Percentiles rank a stretch among this genome's conserved stretches.
Evolutionary conservation across 2,113 vertebrate genomes (phyloP).

Genomic region (Urocynchramus pylzowi): DNA sequence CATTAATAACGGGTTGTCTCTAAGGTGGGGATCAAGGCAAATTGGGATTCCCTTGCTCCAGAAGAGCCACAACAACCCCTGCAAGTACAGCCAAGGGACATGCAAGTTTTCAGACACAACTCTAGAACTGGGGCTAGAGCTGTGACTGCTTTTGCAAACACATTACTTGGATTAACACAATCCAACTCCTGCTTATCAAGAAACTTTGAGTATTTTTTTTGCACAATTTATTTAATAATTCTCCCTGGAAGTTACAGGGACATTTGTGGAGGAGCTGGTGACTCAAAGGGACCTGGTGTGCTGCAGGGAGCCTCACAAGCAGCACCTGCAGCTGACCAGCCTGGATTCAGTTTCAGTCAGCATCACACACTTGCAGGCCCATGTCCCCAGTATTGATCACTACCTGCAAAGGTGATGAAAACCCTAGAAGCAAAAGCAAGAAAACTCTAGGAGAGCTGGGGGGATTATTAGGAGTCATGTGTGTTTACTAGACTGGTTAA

Average conservation of each 20-base stretch:
- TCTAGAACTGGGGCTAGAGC: not conserved
- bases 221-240: not conserved
- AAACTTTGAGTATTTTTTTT: not conserved
- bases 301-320: not conserved
- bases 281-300: not conserved
- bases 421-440: not conserved
- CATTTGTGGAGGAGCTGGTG: not conserved
- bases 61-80: not conserved
- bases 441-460: not conserved
- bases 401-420: not conserved
- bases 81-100: not conserved
- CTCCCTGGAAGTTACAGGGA: not conserved
- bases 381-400: not conserved
- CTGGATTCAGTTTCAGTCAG: not conserved
- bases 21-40: not conserved
- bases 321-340: not conserved
- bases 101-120: not conserved
- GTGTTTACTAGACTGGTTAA: not conserved
- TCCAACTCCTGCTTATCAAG: not conserved
- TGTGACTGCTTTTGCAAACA: not conserved
- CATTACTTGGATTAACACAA: not conserved
- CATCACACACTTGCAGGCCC: not conserved
- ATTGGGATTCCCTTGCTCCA: not conserved
- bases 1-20: too few species aligned
- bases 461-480: not conserved